These are phyloP conservation scores for Cheilosia pagana DNA, from an alignment of 2,888 invertebrate genomes.

Conservation along the genomic window DNA sequence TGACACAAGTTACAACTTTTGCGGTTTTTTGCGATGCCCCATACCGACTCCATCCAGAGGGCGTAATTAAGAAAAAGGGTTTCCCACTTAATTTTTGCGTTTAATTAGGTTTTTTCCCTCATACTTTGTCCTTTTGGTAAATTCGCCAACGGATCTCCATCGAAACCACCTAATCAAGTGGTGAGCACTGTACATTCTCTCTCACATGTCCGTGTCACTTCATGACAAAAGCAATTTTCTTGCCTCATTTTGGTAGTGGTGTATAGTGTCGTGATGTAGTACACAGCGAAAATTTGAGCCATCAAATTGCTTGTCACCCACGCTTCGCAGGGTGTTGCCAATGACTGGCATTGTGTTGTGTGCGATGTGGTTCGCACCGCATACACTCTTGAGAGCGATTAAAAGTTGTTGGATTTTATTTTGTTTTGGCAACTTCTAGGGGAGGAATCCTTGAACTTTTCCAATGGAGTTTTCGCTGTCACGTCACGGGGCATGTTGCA, in stretches of 20 bases:
- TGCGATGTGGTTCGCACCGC: slow-evolving; percentile 41
- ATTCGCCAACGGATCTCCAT: slow-evolving; percentile 8
- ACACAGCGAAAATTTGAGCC: slow-evolving; percentile 68
- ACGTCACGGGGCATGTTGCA: slow-evolving; percentile 20
- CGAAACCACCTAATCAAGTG: slow-evolving; percentile 63
- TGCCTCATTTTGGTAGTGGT: slow-evolving; percentile 48
- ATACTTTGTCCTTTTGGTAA: slow-evolving; percentile 3
- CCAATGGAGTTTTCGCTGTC: slow-evolving; percentile 24
- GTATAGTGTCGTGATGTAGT: slow-evolving; percentile 34
- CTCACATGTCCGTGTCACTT: slow-evolving; percentile 64
- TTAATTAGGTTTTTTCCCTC: slow-evolving; percentile 53
- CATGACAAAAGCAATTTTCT: slow-evolving; percentile 71
- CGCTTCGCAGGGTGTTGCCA: slow-evolving; percentile 61
- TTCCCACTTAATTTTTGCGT: slow-evolving; percentile 71
- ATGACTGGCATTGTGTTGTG: slow-evolving; percentile 44
- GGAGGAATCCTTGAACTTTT: slow-evolving; percentile 53
- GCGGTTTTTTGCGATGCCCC: slow-evolving; percentile 40
- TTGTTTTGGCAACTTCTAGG: slow-evolving; percentile 12
- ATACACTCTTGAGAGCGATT: slow-evolving; percentile 7
- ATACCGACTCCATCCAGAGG: slow-evolving; percentile 21
- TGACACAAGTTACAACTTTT: slow-evolving; percentile 62
- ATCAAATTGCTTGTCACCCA: slow-evolving; percentile 70
- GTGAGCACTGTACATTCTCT: slow-evolving; percentile 28
- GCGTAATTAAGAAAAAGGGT: slow-evolving; percentile 73
- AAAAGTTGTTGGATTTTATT: slow-evolving; percentile 7